Percentiles rank a stretch among this genome's conserved stretches.
phyloP scores from a whole-genome alignment of 92 coral and sea anemone genomes.

The Anthopleura xanthogrammica region DNA sequence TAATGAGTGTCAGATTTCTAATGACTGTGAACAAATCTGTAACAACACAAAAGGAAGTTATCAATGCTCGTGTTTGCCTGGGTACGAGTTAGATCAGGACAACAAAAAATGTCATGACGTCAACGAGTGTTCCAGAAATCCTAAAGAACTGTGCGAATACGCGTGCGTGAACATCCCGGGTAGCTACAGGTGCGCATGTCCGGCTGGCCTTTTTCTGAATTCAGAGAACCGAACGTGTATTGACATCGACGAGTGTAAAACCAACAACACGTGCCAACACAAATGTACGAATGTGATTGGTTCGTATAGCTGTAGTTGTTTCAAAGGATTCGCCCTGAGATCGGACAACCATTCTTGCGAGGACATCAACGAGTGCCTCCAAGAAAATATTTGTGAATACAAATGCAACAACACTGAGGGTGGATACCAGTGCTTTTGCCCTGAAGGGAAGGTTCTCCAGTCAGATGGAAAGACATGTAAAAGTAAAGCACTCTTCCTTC shows the following conservation, averaged over 20 bases:
- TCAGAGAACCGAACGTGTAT: slow-evolving; percentile 44
- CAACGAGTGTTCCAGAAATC: slow-evolving; percentile 30
- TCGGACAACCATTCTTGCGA: slow-evolving; percentile 38
- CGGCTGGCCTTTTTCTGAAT: slow-evolving; percentile 9
- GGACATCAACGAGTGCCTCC: slow-evolving; percentile 50
- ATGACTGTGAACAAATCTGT: slow-evolving; percentile 49
- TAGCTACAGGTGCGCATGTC: slow-evolving; percentile 28
- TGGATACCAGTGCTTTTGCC: slow-evolving; percentile 48
- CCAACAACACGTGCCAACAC: slow-evolving; percentile 37
- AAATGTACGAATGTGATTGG: slow-evolving; percentile 49
- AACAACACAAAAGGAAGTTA: slow-evolving; percentile 49
- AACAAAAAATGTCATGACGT: slow-evolving; percentile 23
- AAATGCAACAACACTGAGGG: slow-evolving; percentile 48
- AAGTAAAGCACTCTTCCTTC: slow-evolving; percentile 15
- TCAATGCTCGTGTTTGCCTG: slow-evolving; percentile 44
- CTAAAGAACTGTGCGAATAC: slow-evolving; percentile 21
- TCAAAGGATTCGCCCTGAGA: slow-evolving; percentile 34
- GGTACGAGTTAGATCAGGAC: slow-evolving; percentile 32
- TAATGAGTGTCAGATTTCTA: slow-evolving; percentile 46
- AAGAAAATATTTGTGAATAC: slow-evolving; percentile 13
- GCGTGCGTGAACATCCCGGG: slow-evolving; percentile 32
- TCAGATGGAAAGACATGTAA: slow-evolving; percentile 44
- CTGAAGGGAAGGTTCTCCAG: slow-evolving; percentile 20
- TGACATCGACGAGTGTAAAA: slow-evolving; percentile 51
- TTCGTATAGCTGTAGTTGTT: slow-evolving; percentile 49